These are phyloP conservation scores for Tyto alba DNA, from an alignment of 2,113 vertebrate genomes.

Conservation along the genomic window DNA sequence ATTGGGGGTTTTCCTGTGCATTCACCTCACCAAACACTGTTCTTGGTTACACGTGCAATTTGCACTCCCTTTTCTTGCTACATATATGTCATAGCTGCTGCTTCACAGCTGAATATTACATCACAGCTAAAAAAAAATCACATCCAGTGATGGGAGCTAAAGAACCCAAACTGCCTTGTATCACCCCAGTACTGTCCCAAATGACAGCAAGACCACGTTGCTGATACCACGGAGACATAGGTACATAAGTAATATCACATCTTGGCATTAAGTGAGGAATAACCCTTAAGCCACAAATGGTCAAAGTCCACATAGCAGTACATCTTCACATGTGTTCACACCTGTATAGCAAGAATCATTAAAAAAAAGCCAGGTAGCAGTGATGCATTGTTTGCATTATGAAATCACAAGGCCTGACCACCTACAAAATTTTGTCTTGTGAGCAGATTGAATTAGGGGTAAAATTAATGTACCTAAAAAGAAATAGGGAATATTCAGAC, in stretches of 20 bases:
- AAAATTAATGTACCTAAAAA: background rate
- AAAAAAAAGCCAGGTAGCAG: background rate
- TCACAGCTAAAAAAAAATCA: background rate
- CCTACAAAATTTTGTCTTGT: background rate
- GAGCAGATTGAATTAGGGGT: background rate
- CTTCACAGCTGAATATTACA: background rate
- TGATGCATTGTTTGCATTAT: background rate
- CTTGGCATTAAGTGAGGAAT: background rate
- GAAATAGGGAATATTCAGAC: background rate
- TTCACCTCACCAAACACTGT: background rate
- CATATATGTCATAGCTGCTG: background rate
- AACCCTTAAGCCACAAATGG: background rate
- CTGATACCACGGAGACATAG: background rate
- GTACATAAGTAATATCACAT: background rate
- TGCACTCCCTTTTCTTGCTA: background rate
- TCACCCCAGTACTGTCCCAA: background rate
- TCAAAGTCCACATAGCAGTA: background rate
- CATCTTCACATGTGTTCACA: background rate
- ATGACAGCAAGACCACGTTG: background rate
- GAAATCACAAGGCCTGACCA: background rate
- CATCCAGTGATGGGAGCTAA: background rate
- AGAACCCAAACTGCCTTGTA: background rate
- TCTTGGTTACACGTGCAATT: background rate
- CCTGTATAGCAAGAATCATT: background rate
- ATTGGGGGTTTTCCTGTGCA: background rate